Base-by-base conservation (phyloP, 2,888 invertebrate species). In the Rhyacophila evoluta region DNA sequence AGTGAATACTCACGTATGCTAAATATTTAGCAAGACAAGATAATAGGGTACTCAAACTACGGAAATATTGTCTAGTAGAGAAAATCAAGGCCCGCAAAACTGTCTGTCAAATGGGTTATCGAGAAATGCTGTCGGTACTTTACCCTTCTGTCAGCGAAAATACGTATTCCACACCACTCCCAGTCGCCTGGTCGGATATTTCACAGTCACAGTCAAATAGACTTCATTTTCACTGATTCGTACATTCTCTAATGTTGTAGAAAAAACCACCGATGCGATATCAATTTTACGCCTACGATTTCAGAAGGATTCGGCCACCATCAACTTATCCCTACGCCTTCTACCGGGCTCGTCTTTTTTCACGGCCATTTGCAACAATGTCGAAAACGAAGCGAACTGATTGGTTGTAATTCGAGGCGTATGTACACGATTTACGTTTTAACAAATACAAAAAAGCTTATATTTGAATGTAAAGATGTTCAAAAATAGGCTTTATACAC, bases 351-450 rank as follows among this genome's bases (percentile, higher is more conserved):
- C 88, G 83, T 87, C 88, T 88, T 89, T 88, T 87, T 88, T 88
- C 88, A 88, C 89, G 89, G 89, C 89, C 89, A 90, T 90, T 89
- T 90, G 89, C 89, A 90, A 90, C 89, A 89, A 89, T 89, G 89
- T 89, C 89, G 89, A 89, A 89, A 86, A 87, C 86, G 85, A 86
- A 86, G 84, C 83, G 85, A 85, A 85, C 85, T 87, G 87, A 90
- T 90, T 89, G 89, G 89, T 86, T 83, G 84, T 84, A 29, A 68
- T 68, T 33, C 41, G 39, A 74, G 38, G 73, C 73, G 68, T 72
- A 77, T 28, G 25, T 39, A 19, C 25, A 27, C n/a, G 69, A 10
- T 39, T 6, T 29, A 15, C 33, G 39, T 6, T 69, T 12, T 33
- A 72, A 5, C 68, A 72, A 41, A 28, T 73, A 69, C 72, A 73